Evolutionary conservation across 2,888 invertebrate species (phyloP).

Genomic region (Eupelmus urozonus): DNA sequence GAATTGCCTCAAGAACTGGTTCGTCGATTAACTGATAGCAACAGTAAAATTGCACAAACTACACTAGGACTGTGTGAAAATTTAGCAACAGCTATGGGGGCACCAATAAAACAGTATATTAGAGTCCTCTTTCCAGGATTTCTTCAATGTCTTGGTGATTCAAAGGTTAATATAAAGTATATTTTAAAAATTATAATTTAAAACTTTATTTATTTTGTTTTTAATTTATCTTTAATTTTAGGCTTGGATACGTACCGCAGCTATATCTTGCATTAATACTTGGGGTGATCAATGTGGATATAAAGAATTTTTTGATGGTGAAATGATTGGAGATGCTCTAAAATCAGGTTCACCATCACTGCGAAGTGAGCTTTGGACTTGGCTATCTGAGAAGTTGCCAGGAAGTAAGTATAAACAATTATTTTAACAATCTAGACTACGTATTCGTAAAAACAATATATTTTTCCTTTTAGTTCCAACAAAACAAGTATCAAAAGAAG

Average conservation of each 20-base stretch:
- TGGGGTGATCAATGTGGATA: conserved; percentile 91
- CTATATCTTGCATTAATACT: conserved; percentile 89
- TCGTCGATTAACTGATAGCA: conserved; percentile 90
- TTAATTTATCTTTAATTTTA: conserved; percentile 74
- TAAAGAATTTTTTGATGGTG: conserved; percentile 90
- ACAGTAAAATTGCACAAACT: conserved; percentile 92
- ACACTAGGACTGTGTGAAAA: conserved; percentile 90
- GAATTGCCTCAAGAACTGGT: conserved; percentile 90
- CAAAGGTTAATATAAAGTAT: conserved; percentile 81
- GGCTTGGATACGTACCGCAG: conserved; percentile 88
- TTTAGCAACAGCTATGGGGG: conserved; percentile 90
- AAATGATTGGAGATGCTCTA: conserved; percentile 92
- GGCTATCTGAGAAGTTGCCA: conserved; percentile 91
- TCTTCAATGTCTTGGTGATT: conserved; percentile 82
- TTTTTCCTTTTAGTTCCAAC: conserved; percentile 79
- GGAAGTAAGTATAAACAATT: conserved; percentile 77
- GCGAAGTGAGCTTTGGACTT: conserved; percentile 88
- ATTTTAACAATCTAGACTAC: conserved; percentile 16
- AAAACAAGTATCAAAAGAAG: conserved; percentile 89
- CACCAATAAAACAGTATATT: conserved; percentile 88
- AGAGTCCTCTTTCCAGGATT: conserved; percentile 91
- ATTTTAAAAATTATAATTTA: conserved; percentile 1
- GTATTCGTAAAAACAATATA: conserved; percentile 2
- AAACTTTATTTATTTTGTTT: neutral
- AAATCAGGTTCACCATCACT: conserved; percentile 91